These are phyloP conservation scores for Spongia lamella DNA, from an alignment of 37 sponge, comb jelly and placozoan species.

Conservation along the genomic window DNA sequence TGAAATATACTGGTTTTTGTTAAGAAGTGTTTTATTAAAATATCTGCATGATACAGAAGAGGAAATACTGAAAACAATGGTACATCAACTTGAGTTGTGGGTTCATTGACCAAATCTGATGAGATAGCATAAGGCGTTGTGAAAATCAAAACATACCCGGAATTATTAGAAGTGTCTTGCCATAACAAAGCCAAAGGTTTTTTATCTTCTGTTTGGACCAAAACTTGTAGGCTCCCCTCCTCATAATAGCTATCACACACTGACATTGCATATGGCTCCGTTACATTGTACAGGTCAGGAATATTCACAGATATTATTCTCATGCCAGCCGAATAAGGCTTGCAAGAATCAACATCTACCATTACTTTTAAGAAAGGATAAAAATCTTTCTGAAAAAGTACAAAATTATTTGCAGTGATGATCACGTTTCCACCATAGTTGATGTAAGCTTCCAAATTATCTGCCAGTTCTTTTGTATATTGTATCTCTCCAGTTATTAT, in stretches of 20 bases:
- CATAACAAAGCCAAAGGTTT: too few species aligned
- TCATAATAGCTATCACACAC: too few species aligned
- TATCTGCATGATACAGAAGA: conserved; percentile 26
- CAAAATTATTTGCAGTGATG: conserved; percentile 36
- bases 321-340: too few species aligned
- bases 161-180: neutral
- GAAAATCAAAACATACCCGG: conserved; percentile 39
- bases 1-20: conserved; percentile 16
- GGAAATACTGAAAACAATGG: conserved; percentile 34
- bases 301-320: too few species aligned
- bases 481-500: conserved; percentile 21
- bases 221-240: too few species aligned
- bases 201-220: too few species aligned
- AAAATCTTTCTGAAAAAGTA: too few species aligned
- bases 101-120: neutral
- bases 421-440: conserved; percentile 35
- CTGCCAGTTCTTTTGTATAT: conserved; percentile 29
- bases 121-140: conserved; percentile 42
- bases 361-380: too few species aligned
- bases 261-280: too few species aligned
- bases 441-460: conserved; percentile 27
- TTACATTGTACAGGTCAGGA: too few species aligned
- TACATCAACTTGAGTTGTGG: conserved; percentile 34
- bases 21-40: conserved; percentile 11
- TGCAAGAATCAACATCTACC: too few species aligned